Percentiles rank a stretch among this genome's conserved stretches.
These are phyloP conservation scores for Morinoia aosen DNA, from an alignment of 2,888 invertebrate species.

Conservation along the genomic window DNA sequence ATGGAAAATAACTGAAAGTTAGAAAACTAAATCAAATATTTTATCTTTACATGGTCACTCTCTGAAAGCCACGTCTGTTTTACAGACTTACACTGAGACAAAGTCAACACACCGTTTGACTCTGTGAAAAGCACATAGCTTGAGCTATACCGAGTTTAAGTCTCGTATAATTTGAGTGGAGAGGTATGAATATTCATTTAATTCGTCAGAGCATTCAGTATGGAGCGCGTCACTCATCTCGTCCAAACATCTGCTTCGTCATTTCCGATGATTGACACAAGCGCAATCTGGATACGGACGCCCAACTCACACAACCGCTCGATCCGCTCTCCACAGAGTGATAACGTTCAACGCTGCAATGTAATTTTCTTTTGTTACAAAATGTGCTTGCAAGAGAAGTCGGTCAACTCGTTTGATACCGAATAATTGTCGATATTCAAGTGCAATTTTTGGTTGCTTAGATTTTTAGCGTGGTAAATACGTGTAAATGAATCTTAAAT, in stretches of 20 bases:
- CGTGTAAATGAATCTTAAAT: no score
- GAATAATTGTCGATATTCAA: no score
- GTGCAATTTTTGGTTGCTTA: no score
- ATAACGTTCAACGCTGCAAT: background rate
- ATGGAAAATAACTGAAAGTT: no score
- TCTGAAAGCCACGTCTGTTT: background rate
- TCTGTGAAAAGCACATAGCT: background rate
- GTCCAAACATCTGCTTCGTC: background rate
- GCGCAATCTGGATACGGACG: slow-evolving; percentile 10
- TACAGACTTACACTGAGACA: background rate
- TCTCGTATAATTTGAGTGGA: background rate
- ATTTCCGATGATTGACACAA: slow-evolving; percentile 1
- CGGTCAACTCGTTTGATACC: no score
- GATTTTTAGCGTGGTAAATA: no score
- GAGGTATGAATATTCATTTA: background rate
- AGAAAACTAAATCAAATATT: no score
- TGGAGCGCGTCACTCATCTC: background rate
- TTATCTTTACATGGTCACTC: no score
- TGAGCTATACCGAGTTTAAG: background rate
- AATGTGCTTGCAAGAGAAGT: background rate
- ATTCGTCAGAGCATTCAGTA: background rate
- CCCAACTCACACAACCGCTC: background rate
- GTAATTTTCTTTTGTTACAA: background rate
- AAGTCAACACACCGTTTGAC: no score
- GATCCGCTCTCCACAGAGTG: background rate